Evolutionary conservation across 2,888 invertebrate genomes (phyloP).

Genomic region (Caenorhabditis sulstoni): DNA sequence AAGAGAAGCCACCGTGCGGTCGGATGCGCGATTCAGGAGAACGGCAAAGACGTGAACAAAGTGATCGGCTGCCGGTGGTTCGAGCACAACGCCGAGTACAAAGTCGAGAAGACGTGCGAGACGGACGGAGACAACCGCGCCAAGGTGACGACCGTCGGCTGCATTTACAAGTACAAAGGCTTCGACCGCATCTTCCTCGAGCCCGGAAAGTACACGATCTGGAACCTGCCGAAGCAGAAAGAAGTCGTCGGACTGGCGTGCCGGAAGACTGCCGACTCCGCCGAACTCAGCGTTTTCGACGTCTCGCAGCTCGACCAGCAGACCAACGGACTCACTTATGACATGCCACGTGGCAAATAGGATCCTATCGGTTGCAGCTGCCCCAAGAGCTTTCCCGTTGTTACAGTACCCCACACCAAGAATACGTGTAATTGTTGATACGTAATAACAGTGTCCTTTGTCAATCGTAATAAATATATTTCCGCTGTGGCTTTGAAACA

Average conservation of each 20-base stretch:
- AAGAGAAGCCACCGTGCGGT: conserved; percentile 72
- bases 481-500: too few species aligned
- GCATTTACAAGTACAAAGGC: conserved; percentile 75
- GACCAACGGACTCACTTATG: conserved; percentile 71
- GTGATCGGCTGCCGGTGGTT: conserved; percentile 78
- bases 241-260: conserved; percentile 71
- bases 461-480: conserved; percentile 3
- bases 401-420: conserved; percentile 27
- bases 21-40: conserved; percentile 71
- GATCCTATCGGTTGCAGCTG: neutral
- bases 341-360: conserved; percentile 69
- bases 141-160: conserved; percentile 72
- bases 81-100: conserved; percentile 62
- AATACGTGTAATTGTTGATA: conserved; percentile 33
- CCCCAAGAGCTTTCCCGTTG: conserved; percentile 38
- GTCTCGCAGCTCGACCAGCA: conserved; percentile 61
- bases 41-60: conserved; percentile 71
- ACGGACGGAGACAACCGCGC: conserved; percentile 64
- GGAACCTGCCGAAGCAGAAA: conserved; percentile 70
- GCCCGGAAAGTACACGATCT: conserved; percentile 74
- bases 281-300: conserved; percentile 67
- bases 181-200: conserved; percentile 74
- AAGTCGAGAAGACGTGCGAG: conserved; percentile 76
- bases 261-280: conserved; percentile 57
- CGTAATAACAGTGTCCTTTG: conserved; percentile 12